These are phyloP conservation scores for Brachypalpus laphriformis DNA, from an alignment of 2,888 invertebrate genomes.

Conservation along the genomic window DNA sequence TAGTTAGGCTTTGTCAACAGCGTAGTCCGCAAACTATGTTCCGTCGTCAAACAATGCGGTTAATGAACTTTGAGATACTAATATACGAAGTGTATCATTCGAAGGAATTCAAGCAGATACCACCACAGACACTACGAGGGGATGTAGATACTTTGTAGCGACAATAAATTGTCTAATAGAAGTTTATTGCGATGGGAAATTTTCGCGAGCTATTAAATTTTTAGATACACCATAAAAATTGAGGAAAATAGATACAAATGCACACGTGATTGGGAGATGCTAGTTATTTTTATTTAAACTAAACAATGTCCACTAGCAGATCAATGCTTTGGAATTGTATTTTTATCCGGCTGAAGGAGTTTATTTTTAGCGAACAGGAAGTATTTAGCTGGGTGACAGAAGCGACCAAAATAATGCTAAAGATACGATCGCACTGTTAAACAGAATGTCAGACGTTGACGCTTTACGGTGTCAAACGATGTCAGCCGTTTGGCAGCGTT, in stretches of 20 bases:
- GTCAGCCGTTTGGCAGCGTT: too few species aligned
- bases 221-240: neutral
- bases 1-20: slow-evolving; percentile 22
- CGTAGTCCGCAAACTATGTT: neutral
- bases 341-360: neutral
- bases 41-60: neutral
- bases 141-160: neutral
- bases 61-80: slow-evolving; percentile 27
- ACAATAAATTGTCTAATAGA: slow-evolving; percentile 1
- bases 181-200: neutral
- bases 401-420: neutral
- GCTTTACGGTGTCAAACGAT: too few species aligned
- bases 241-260: neutral
- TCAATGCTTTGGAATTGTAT: neutral
- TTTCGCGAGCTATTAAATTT: neutral
- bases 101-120: neutral
- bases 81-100: neutral
- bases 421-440: too few species aligned
- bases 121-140: neutral
- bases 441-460: too few species aligned
- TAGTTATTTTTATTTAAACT: neutral
- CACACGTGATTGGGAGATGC: slow-evolving; percentile 7
- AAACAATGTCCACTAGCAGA: neutral
- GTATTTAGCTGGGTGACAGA: neutral
- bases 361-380: neutral